Conservation (phyloP, 2,888 invertebrate species). For the Ernsta delagoae region DNA sequence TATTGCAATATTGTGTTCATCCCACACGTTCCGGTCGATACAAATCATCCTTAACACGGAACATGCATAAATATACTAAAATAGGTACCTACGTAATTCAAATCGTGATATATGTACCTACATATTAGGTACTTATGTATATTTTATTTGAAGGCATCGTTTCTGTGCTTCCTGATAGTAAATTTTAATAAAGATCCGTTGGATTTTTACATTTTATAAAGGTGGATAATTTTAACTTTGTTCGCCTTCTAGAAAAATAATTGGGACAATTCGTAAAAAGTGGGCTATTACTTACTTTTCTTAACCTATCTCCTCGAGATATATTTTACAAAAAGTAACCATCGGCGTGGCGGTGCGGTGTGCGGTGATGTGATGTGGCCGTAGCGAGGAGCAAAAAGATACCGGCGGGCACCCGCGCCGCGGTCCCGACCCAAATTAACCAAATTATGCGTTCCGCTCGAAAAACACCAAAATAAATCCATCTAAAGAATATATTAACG, state of each 20-base stretch:
- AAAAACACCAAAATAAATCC: constrained; percentile 24
- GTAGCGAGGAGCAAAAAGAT: constrained; percentile 20
- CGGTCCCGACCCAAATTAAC: constrained; percentile 29
- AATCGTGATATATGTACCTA: no score
- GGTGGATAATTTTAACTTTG: neutral
- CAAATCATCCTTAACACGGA: neutral
- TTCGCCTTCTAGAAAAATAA: neutral
- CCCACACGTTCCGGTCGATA: constrained; percentile 20
- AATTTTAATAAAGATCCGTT: no score
- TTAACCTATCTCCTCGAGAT: constrained; percentile 9
- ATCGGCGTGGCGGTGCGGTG: neutral
- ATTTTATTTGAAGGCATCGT: no score
- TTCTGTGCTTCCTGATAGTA: no score
- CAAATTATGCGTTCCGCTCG: constrained; percentile 32
- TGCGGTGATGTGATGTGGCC: neutral
- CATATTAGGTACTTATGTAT: no score
- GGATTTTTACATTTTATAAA: no score
- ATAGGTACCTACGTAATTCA: no score
- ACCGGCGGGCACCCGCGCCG: neutral
- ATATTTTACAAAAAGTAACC: constrained; percentile 11
- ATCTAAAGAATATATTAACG: constrained; percentile 16
- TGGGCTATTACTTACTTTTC: constrained; percentile 21
- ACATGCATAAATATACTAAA: no score
- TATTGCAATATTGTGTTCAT: constrained; percentile 35
- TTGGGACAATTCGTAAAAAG: constrained; percentile 15